Evolutionary conservation across 2,888 invertebrate species (phyloP).

Genomic region (Cerastoderma edule): DNA sequence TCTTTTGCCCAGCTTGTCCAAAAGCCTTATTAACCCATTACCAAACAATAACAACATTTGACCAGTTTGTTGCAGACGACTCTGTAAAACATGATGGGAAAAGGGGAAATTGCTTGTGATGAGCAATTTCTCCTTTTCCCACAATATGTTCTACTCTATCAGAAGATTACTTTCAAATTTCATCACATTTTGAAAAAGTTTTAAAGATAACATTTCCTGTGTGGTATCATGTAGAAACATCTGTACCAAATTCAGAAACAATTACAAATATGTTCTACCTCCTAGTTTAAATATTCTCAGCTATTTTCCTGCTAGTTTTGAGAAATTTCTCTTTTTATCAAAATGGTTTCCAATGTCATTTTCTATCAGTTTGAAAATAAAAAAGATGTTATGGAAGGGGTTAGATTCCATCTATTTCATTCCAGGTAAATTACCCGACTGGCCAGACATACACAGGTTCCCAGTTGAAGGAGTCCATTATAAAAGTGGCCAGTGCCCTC

Average conservation of each 20-base stretch:
- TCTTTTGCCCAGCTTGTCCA: too few relatives aligned
- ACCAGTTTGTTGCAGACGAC: too few relatives aligned
- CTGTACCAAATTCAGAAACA: too few relatives aligned
- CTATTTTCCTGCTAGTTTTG: too few relatives aligned
- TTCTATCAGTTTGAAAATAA: neutral
- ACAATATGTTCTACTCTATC: neutral
- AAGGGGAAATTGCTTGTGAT: neutral
- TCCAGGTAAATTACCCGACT: conserved; percentile 74
- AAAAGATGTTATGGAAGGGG: neutral
- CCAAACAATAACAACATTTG: neutral
- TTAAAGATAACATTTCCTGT: too few relatives aligned
- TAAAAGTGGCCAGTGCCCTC: conserved; percentile 73
- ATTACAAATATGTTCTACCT: too few relatives aligned
- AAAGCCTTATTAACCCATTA: too few relatives aligned
- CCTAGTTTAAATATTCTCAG: too few relatives aligned
- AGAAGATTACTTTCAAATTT: too few relatives aligned
- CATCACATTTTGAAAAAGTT: too few relatives aligned
- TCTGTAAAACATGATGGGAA: conserved; percentile 3
- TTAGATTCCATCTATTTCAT: conserved; percentile 4
- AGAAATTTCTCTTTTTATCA: conserved; percentile 2
- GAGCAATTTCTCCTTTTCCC: neutral
- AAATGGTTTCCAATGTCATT: neutral
- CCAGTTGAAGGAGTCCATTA: conserved; percentile 66
- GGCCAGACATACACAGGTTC: conserved; percentile 69
- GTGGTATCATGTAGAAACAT: too few relatives aligned